Conservation (phyloP, 1,140 invertebrate genomes). For the Hydropsyche tenuis region DNA sequence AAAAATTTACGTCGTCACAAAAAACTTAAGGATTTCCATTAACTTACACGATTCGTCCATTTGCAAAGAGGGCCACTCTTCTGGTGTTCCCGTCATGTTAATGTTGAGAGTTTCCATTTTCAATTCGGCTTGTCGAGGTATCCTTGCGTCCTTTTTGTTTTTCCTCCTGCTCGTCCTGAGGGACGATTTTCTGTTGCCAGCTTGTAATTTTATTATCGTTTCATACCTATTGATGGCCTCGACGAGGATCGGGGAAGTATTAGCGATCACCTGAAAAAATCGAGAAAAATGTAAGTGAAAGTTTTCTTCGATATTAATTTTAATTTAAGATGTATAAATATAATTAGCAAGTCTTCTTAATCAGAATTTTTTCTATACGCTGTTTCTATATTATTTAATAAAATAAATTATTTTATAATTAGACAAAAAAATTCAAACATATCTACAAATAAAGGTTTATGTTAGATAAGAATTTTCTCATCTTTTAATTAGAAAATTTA, state of each 20-base stretch:
- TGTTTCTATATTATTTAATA: no score
- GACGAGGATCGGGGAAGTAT: neutral
- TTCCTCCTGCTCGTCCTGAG: neutral
- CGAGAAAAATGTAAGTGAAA: no score
- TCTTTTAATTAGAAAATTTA: no score
- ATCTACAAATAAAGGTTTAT: no score
- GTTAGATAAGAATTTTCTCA: no score
- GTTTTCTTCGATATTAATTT: no score
- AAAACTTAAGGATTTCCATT: neutral
- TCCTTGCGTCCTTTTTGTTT: no score
- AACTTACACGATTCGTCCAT: conserved; percentile 79
- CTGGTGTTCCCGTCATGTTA: conserved; percentile 64
- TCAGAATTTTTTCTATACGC: no score
- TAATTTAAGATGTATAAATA: no score
- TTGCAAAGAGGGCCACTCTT: conserved; percentile 65
- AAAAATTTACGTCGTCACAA: neutral
- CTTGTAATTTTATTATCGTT: neutral
- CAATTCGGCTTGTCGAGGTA: neutral
- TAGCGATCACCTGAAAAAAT: neutral
- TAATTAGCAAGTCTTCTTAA: no score
- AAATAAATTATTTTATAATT: no score
- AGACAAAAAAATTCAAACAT: no score
- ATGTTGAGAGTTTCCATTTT: conserved; percentile 52
- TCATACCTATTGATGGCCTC: neutral
- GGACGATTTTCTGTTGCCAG: neutral